phyloP scores from a whole-genome alignment of 2,888 invertebrate species.

The Ecliptopera silaceata region DNA sequence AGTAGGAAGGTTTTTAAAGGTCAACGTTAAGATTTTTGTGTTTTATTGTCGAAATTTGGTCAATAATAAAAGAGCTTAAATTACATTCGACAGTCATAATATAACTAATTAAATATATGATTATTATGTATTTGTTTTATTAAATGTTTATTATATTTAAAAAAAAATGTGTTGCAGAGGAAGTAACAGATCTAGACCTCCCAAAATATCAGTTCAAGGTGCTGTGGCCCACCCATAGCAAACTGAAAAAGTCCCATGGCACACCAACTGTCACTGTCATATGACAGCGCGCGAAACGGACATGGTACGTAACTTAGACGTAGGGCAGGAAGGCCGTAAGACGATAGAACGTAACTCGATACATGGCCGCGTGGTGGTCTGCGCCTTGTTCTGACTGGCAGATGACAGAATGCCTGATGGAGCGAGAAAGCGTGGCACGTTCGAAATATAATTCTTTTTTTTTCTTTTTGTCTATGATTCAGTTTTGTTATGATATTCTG shows the following conservation, averaged over 20 bases:
- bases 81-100: no score
- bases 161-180: not conserved
- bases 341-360: conserved; percentile 79
- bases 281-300: conserved; percentile 71
- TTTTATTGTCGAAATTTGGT: no score
- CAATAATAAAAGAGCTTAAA: no score
- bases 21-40: no score
- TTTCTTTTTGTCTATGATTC: conserved; percentile 52
- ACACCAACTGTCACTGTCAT: conserved; percentile 73
- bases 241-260: conserved; percentile 55
- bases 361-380: conserved; percentile 74
- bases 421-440: conserved; percentile 80
- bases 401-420: conserved; percentile 80
- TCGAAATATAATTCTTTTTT: conserved; percentile 60
- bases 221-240: conserved; percentile 43
- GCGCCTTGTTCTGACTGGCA: conserved; percentile 72
- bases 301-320: conserved; percentile 78
- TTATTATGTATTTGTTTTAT: no score
- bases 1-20: not conserved
- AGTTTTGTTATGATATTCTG: conserved; percentile 18
- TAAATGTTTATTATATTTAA: no score
- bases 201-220: conserved; percentile 18
- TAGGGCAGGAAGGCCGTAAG: conserved; percentile 79
- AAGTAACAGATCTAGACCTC: conserved; percentile 16
- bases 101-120: no score